phyloP scores from a whole-genome alignment of 2,113 vertebrate genomes.

The Lota lota region DNA sequence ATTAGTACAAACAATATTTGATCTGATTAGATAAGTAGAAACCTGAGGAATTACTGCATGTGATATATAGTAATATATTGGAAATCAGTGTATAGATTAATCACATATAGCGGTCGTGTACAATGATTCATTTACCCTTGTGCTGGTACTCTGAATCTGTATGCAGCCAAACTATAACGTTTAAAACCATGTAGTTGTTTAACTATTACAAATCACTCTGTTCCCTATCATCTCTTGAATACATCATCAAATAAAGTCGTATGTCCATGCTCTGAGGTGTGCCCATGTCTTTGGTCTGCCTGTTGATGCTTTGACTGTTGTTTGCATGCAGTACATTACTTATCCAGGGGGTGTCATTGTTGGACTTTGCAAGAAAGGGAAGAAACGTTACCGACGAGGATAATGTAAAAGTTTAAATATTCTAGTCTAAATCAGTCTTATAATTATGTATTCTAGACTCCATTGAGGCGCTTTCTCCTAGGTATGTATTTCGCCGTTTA shows the following conservation, averaged over 20 bases:
- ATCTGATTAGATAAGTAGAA: slow-evolving; percentile 37
- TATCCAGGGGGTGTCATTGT: slow-evolving; percentile 62
- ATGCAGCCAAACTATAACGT: slow-evolving; percentile 48
- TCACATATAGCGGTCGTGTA: slow-evolving; percentile 29
- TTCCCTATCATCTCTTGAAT: slow-evolving; percentile 42
- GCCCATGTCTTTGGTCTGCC: neutral
- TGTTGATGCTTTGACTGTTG: neutral
- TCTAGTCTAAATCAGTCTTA: too few relatives aligned
- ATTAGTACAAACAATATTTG: slow-evolving; percentile 18
- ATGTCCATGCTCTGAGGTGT: slow-evolving; percentile 40
- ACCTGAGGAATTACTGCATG: slow-evolving; percentile 62
- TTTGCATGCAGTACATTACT: slow-evolving; percentile 6
- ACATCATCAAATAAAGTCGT: slow-evolving; percentile 66
- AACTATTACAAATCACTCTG: slow-evolving; percentile 28
- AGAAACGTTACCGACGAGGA: too few relatives aligned
- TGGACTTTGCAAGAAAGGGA: slow-evolving; percentile 24
- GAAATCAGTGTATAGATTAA: slow-evolving; percentile 41
- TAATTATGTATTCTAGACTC: too few relatives aligned
- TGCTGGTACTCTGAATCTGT: slow-evolving; percentile 46
- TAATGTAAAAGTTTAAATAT: too few relatives aligned
- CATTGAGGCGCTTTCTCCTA: too few relatives aligned
- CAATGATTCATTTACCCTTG: slow-evolving; percentile 33
- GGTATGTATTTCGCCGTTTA: too few relatives aligned
- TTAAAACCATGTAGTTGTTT: slow-evolving; percentile 46
- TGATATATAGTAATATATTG: slow-evolving; percentile 44